These are phyloP conservation scores for Nycteola revayana DNA, from an alignment of 2,888 invertebrate genomes.

Conservation along the genomic window DNA sequence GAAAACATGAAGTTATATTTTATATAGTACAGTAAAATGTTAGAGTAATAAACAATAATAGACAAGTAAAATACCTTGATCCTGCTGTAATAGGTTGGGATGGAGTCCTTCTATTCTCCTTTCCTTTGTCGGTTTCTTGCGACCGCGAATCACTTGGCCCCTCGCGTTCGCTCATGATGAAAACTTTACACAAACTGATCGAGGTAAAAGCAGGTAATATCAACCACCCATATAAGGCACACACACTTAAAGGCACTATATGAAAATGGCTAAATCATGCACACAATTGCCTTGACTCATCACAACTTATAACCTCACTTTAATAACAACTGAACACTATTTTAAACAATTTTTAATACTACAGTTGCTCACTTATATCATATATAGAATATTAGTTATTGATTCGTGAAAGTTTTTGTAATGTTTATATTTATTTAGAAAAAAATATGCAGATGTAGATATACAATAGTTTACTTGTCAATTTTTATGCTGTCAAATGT, in stretches of 20 bases:
- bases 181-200: conserved; percentile 43
- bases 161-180: conserved; percentile 67
- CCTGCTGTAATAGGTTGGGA: conserved; percentile 62
- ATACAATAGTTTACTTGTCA: conserved; percentile 63
- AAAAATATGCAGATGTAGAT: conserved; percentile 48
- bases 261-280: conserved; percentile 60
- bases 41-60: too few relatives aligned
- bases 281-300: conserved; percentile 55
- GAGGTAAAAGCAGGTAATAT: conserved; percentile 36
- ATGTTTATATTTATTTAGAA: conserved; percentile 29
- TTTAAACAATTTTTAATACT: too few relatives aligned
- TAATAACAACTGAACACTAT: conserved; percentile 37
- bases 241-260: conserved; percentile 44
- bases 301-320: conserved; percentile 64
- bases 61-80: conserved; percentile 47
- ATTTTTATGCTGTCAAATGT: too few relatives aligned
- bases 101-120: conserved; percentile 41
- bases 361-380: too few relatives aligned
- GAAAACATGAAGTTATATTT: too few relatives aligned
- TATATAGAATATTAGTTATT: conserved; percentile 14
- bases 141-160: conserved; percentile 53
- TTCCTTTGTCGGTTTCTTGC: conserved; percentile 47
- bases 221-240: conserved; percentile 64
- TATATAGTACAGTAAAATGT: too few relatives aligned
- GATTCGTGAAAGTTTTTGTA: conserved; percentile 14